Base-by-base conservation (phyloP, 92 coral and sea anemone species). In the Phenganax marumi region DNA sequence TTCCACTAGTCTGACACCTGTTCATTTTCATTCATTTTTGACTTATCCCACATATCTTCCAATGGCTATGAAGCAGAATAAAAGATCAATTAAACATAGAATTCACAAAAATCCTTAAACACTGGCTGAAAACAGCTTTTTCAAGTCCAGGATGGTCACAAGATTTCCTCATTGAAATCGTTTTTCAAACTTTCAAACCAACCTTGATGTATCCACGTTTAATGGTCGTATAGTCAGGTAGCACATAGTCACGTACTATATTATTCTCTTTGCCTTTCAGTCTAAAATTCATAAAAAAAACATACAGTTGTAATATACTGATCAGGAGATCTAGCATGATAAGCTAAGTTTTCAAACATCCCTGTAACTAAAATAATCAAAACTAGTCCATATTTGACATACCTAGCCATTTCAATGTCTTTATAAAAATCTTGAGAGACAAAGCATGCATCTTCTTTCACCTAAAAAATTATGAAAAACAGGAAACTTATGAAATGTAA, bases 131-230 rank as follows among this genome's bases (percentile, higher is more conserved):
- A 21, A 56, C 63, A 56, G n/a, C 63, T 56, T 14, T 56, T 14
- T 21, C 22, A 56, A 56, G 63, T 14, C 7, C 17, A 14, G 22
- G 2, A 56, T 56, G 63, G 17, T 14, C 63, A 56, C 3, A 33
- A 33, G 43, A 2, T 33, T 5, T 33, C 43, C 43, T 33, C 43
- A 33, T 33, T 33, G 43, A 33, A 33, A 33, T 33, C 43, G 2
- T 33, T 1, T 33, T 5, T 33, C 43, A 33, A 46, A 18, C 47
- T 68, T 14, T 13, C 4, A 26, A 22, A 87, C 87, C 6, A 3
- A 94, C 94, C 98, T 92, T 90, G 70, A 89, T 89, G 68, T 96
- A 96, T 0, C 99, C 99, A 72, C 99, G 85, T 80, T 96, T 96
- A 82, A 96, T 92, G 51, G 92, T 97, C 8, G 92, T 92, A 56